Base-by-base conservation (phyloP, 2,797 vertebrate genomes). In the Sylvia borin region DNA sequence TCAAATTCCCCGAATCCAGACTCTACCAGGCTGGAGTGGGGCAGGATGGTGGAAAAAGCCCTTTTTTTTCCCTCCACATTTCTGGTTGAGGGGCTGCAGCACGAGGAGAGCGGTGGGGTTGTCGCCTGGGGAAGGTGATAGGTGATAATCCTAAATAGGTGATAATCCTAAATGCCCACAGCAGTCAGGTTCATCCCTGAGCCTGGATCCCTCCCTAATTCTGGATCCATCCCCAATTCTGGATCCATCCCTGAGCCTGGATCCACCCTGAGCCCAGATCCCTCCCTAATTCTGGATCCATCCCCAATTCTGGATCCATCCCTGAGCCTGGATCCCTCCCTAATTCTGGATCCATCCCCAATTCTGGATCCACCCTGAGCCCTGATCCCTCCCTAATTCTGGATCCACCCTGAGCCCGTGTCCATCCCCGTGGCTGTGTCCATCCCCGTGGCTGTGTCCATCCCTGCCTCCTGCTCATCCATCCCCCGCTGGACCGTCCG, bases 41-140 rank as follows among this genome's bases (percentile, higher is more conserved):
- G 36, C 36, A 36, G 36, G 10, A 36, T 10, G 36, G 5, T 2
- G 24, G 61, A 1, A 65, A 86, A 83, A 48, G 2, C 6, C 13
- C 4, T 47, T 48, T 48, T 24, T 3, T 18, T 18, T n/a, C n/a
- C 21, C 3, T 2, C 1, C 27, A 31, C 0, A 0, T 8, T 40
- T 22, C 8, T 19, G 58, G 47, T 27, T 1, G 13, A 24, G 36
- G 54, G 50, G 54, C 32, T 47, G 75, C 27, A 10, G 65, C 16
- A 6, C 0, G 2, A 15, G 67, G 43, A 54, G 22, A 40, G 32
- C 0, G 9, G 10, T 1, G 77, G 53, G n/a, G 58, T 13, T 43
- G 20, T 1, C 6, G 20, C 9, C 25, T 1, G 1, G 50, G 7
- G 34, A 48, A 68, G 50, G 47, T 40, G 40, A 40, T 40, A 14